Percentiles rank a stretch among this genome's conserved stretches.
phyloP scores from a whole-genome alignment of 2,888 invertebrate species.

The Argyresthia goedartella region DNA sequence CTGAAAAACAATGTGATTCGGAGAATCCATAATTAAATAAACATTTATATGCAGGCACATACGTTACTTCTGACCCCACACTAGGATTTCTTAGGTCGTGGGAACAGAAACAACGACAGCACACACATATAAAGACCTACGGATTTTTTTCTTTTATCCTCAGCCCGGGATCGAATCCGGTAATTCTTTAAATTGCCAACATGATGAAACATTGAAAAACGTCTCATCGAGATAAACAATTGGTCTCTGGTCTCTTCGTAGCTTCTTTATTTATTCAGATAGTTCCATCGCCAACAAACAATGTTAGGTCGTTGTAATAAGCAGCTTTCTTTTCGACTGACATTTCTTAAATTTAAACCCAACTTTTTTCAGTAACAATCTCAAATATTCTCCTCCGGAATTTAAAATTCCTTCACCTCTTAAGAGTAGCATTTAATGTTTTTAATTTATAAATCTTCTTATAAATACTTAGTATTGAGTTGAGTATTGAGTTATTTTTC shows the following conservation, averaged over 20 bases:
- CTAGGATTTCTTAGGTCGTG: no score
- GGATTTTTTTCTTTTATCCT: no score
- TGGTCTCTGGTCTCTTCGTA: constrained; percentile 9
- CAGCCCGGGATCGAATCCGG: no score
- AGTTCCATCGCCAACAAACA: constrained; percentile 9
- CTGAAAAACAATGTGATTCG: no score
- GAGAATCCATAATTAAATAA: no score
- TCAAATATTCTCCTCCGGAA: constrained; percentile 8
- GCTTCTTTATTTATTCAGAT: constrained; percentile 8
- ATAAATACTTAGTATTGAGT: no score
- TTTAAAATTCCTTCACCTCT: not conserved
- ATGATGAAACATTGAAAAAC: constrained; percentile 7
- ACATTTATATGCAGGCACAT: no score
- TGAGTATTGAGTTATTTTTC: not conserved
- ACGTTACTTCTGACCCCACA: no score
- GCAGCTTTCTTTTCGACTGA: constrained; percentile 10
- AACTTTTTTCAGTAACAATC: constrained; percentile 8
- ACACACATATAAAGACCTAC: no score
- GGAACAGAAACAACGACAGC: no score
- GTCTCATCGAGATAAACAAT: constrained; percentile 9
- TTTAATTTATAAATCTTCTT: not conserved
- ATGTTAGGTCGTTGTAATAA: constrained; percentile 11
- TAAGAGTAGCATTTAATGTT: not conserved
- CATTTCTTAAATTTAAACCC: constrained; percentile 9
- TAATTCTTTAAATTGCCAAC: constrained; percentile 8